Percentiles rank a stretch among this genome's conserved stretches.
phyloP scores from a whole-genome alignment of 30 jellyfish, hydroid and myxozoan genomes.

The Phacellophora camtschatica region DNA sequence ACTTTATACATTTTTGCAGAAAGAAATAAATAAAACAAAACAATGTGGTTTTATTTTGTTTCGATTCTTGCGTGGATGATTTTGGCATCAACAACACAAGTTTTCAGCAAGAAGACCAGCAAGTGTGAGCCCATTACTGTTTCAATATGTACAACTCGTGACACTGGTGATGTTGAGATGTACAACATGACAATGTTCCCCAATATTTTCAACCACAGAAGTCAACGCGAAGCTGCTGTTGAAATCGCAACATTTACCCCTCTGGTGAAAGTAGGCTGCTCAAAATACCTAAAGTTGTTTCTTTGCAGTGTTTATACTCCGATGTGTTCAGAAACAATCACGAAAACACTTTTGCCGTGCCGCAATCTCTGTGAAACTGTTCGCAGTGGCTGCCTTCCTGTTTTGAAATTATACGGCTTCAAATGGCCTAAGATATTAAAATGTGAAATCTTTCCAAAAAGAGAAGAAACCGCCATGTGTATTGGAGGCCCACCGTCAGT shows the following conservation, averaged over 20 bases:
- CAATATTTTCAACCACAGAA: conserved; percentile 66
- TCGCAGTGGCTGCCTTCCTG: conserved; percentile 53
- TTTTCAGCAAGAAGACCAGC: too few species aligned
- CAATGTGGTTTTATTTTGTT: too few species aligned
- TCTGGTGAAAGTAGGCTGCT: conserved; percentile 66
- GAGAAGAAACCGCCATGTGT: neutral
- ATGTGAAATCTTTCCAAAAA: conserved; percentile 65
- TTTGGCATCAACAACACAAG: too few species aligned
- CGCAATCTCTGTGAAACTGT: conserved; percentile 78
- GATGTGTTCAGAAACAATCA: conserved; percentile 33
- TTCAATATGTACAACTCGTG: conserved; percentile 26
- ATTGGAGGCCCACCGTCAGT: too few species aligned
- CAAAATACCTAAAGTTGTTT: conserved; percentile 63
- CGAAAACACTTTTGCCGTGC: conserved; percentile 84
- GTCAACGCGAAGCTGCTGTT: conserved; percentile 80
- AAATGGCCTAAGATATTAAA: conserved; percentile 74
- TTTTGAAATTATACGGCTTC: conserved; percentile 68
- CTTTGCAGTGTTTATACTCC: conserved; percentile 86
- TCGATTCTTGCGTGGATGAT: too few species aligned
- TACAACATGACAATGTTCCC: conserved; percentile 88
- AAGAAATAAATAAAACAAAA: too few species aligned
- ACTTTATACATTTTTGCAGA: too few species aligned
- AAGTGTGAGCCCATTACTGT: conserved; percentile 22
- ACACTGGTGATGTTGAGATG: neutral
- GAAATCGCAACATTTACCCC: conserved; percentile 79